Conservation (phyloP, 2,113 vertebrate species). For the Eclectus roratus region DNA sequence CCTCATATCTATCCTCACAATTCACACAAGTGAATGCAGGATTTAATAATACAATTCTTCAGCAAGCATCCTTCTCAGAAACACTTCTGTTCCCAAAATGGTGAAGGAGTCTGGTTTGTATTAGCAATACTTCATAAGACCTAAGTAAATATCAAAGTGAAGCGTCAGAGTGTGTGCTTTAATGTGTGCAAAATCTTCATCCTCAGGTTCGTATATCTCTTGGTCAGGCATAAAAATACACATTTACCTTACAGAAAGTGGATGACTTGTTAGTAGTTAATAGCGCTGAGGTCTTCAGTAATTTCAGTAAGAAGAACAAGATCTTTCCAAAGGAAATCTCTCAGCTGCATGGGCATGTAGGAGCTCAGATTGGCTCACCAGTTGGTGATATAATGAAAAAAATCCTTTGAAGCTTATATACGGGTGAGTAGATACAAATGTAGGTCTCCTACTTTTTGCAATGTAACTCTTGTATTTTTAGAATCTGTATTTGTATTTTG, state of each 20-base stretch:
- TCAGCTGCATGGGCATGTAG: accelerated
- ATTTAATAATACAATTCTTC: neutral
- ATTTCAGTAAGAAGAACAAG: neutral
- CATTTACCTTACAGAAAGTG: neutral
- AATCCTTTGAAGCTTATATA: neutral
- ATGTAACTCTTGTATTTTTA: neutral
- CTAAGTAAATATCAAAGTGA: neutral
- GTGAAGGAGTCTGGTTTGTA: neutral
- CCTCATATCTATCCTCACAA: neutral
- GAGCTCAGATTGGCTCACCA: neutral
- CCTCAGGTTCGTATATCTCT: neutral
- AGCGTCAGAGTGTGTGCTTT: neutral
- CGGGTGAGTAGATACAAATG: neutral
- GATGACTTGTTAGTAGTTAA: neutral
- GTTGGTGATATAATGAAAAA: neutral
- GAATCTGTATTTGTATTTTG: neutral
- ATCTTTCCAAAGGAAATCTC: neutral
- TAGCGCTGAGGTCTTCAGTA: neutral
- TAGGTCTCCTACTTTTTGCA: neutral
- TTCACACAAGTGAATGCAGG: neutral
- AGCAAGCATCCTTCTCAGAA: neutral
- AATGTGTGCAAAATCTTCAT: neutral
- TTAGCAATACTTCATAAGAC: neutral
- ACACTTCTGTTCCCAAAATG: neutral
- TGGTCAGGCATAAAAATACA: neutral